A percentile compares a stretch with the other conserved stretches of the same genome.
These are phyloP conservation scores for Somateria mollissima DNA, from an alignment of 2,797 vertebrate species.

Conservation along the genomic window DNA sequence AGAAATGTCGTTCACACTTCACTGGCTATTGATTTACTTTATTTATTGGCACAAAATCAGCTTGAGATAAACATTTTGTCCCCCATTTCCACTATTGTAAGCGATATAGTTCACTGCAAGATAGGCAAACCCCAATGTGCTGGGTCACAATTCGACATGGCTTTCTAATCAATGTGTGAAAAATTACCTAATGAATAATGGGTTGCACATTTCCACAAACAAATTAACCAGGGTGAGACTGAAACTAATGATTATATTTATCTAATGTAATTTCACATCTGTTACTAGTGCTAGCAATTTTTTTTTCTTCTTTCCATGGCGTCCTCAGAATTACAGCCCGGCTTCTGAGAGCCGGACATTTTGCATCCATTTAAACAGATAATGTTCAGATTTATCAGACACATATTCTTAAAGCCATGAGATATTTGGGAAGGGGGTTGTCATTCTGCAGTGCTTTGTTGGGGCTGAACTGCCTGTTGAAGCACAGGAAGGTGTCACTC, in stretches of 20 bases:
- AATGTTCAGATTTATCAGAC: slow-evolving; percentile 54
- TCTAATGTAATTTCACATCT: slow-evolving; percentile 98
- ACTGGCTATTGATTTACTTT: slow-evolving; percentile 99
- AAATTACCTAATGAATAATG: slow-evolving; percentile 99
- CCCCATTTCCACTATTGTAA: slow-evolving; percentile 89
- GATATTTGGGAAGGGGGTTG: not conserved
- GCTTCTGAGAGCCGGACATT: slow-evolving; percentile 70
- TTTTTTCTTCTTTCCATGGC: slow-evolving; percentile 75
- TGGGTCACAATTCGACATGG: slow-evolving; percentile 92
- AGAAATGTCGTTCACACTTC: slow-evolving; percentile 97
- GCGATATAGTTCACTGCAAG: slow-evolving; percentile 84
- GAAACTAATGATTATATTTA: slow-evolving; percentile 99
- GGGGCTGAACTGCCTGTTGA: not conserved
- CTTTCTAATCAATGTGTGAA: slow-evolving; percentile 96
- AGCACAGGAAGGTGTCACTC: not conserved
- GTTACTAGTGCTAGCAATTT: slow-evolving; percentile 85
- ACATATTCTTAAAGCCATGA: slow-evolving; percentile 19
- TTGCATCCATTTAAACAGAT: slow-evolving; percentile 68
- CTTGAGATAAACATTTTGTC: slow-evolving; percentile 93
- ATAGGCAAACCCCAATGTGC: slow-evolving; percentile 90
- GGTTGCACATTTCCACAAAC: slow-evolving; percentile 98
- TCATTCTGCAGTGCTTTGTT: not conserved
- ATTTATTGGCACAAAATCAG: slow-evolving; percentile 98
- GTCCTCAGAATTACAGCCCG: slow-evolving; percentile 77
- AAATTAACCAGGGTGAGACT: slow-evolving; percentile 98